A percentile compares a stretch with the other conserved stretches of the same genome.
Evolutionary conservation across 2,113 vertebrate species (phyloP).

Genomic region (Rissa tridactyla): DNA sequence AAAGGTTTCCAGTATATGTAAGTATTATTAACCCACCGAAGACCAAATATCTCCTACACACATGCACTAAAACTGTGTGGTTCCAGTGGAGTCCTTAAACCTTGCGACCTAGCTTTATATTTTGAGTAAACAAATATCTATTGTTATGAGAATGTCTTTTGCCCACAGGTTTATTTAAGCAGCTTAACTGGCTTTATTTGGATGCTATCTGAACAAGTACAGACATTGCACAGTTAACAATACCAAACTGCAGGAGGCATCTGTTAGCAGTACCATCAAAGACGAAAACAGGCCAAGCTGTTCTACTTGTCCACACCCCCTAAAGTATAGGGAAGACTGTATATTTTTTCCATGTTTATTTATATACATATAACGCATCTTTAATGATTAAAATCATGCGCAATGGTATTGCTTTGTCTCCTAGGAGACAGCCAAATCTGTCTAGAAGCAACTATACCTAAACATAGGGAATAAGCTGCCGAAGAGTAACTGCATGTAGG

Average conservation of each 20-base stretch:
- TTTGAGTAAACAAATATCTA: not conserved
- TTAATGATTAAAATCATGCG: not conserved
- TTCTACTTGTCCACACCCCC: not conserved
- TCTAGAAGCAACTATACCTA: not conserved
- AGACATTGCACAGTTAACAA: not conserved
- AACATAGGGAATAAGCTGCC: not conserved
- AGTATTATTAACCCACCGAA: not conserved
- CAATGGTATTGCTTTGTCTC: not conserved
- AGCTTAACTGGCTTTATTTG: not conserved
- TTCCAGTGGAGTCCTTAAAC: not conserved
- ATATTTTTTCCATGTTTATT: not conserved
- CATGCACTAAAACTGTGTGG: not conserved
- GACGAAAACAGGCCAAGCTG: not conserved
- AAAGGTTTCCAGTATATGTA: not conserved
- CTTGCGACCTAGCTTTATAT: not conserved
- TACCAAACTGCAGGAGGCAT: not conserved
- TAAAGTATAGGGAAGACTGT: not conserved
- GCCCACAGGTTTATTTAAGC: not conserved
- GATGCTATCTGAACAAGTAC: not conserved
- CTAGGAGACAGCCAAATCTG: constrained; percentile 2
- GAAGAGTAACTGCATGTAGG: not conserved
- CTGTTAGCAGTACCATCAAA: not conserved
- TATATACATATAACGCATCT: not conserved
- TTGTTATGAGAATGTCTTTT: not conserved
- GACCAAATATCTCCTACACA: not conserved